These are phyloP conservation scores for Mellivora capensis DNA, from an alignment of 2,113 vertebrate species.

Conservation along the genomic window DNA sequence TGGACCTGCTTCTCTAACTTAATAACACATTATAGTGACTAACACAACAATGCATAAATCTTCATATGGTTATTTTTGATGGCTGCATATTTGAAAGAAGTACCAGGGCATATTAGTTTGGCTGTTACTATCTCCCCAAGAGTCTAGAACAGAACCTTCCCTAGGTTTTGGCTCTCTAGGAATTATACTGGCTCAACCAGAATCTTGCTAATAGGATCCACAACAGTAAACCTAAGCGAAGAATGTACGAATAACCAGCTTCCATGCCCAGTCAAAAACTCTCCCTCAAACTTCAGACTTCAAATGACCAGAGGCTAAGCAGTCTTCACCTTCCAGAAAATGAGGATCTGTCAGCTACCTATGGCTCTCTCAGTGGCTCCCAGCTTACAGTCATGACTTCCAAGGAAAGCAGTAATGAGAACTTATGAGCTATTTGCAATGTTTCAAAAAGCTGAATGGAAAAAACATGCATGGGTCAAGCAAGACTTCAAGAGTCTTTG, in stretches of 20 bases:
- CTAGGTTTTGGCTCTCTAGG: not conserved
- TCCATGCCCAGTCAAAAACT: not conserved
- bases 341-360: not conserved
- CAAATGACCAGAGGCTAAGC: not conserved
- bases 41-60: not conserved
- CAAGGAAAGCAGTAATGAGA: not conserved
- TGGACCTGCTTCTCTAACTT: not conserved
- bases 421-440: not conserved
- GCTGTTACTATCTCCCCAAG: not conserved
- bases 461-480: not conserved
- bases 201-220: not conserved
- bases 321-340: not conserved
- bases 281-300: not conserved
- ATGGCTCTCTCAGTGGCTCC: not conserved
- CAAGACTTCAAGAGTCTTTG: slow-evolving; percentile 36
- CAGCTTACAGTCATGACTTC: not conserved
- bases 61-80: not conserved
- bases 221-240: not conserved
- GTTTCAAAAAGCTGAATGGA: slow-evolving; percentile 29
- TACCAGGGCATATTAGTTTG: not conserved
- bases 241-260: not conserved
- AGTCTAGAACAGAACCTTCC: not conserved
- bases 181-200: not conserved
- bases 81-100: not conserved
- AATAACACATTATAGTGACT: not conserved